Evolutionary conservation across 2,113 vertebrate genomes (phyloP).

Genomic region (Callaeas wilsoni): DNA sequence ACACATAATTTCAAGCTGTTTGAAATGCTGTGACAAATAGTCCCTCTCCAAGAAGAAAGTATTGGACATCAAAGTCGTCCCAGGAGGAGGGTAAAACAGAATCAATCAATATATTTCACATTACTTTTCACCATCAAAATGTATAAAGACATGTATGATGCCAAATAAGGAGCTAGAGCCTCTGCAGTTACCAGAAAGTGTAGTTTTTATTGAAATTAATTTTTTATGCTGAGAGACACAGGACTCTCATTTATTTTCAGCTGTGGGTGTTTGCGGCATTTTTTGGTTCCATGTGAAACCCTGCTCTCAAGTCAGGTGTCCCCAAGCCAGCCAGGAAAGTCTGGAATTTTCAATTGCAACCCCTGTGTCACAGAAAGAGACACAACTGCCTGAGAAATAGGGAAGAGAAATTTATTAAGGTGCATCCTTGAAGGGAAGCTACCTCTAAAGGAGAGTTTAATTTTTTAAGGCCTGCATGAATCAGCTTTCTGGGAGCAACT

Average conservation of each 20-base stretch:
- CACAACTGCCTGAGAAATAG: neutral
- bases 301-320: neutral
- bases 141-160: neutral
- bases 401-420: neutral
- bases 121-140: neutral
- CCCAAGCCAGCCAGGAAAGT: neutral
- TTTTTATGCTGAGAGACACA: neutral
- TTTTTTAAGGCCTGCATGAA: neutral
- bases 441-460: neutral
- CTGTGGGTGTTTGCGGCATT: neutral
- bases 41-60: neutral
- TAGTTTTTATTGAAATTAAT: neutral
- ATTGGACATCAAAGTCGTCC: neutral
- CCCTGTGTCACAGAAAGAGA: neutral
- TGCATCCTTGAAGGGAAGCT: neutral
- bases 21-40: neutral
- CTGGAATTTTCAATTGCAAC: neutral
- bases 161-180: neutral
- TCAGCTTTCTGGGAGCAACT: neutral
- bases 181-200: neutral
- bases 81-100: neutral
- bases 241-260: neutral
- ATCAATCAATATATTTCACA: neutral
- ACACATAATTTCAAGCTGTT: neutral
- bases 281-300: neutral